phyloP scores from a whole-genome alignment of 2,888 invertebrate species.

The Hipparchia semele region DNA sequence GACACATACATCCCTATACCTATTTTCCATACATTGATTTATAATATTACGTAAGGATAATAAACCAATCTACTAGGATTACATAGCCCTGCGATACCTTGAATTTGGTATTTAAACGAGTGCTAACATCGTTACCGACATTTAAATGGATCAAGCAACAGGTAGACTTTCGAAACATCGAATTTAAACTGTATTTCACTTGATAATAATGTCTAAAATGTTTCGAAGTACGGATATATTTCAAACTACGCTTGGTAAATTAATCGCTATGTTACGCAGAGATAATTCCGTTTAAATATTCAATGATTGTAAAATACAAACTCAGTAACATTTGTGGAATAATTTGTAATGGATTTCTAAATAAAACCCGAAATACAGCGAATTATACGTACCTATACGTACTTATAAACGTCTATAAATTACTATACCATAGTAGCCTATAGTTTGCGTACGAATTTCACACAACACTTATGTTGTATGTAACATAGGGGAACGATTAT shows the following conservation, averaged over 20 bases:
- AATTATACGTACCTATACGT: no score
- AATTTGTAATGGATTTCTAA: slow-evolving; percentile 1
- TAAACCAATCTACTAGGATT: slow-evolving; percentile 13
- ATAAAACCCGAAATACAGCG: no score
- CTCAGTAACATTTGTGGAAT: background rate
- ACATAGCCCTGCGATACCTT: slow-evolving; percentile 26
- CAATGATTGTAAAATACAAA: slow-evolving; percentile 30
- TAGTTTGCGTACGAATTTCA: no score
- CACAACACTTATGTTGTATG: no score
- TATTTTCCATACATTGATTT: no score
- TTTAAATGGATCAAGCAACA: slow-evolving; percentile 36
- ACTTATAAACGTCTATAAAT: no score
- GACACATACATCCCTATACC: no score
- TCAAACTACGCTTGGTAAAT: slow-evolving; percentile 27
- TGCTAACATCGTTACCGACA: slow-evolving; percentile 32
- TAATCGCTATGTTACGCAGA: slow-evolving; percentile 34
- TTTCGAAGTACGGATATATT: background rate
- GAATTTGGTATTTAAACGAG: slow-evolving; percentile 37
- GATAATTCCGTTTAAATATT: slow-evolving; percentile 38
- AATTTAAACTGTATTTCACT: slow-evolving; percentile 13
- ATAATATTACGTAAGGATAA: no score
- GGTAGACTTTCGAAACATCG: slow-evolving; percentile 13
- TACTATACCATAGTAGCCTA: no score
- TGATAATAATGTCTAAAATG: slow-evolving; percentile 11
- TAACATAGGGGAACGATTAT: no score